Conservation (phyloP, 1,140 invertebrate genomes). For the Cephus cinctus region DNA sequence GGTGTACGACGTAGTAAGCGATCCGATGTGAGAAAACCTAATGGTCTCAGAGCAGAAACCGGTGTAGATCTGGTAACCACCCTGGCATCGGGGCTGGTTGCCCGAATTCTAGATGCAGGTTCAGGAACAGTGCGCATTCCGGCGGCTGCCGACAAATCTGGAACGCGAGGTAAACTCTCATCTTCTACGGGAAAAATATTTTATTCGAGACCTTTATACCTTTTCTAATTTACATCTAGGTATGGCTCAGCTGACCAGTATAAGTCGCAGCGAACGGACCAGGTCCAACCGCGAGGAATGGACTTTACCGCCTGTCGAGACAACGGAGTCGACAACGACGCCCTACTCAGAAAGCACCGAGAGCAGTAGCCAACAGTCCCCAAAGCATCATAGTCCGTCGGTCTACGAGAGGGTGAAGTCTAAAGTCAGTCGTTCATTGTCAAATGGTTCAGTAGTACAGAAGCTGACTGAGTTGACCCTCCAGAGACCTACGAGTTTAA, state of each 20-base stretch:
- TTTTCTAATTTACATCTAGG: constrained; percentile 19
- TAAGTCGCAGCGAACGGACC: constrained; percentile 38
- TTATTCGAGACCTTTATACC: too few species aligned
- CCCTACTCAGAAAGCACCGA: constrained; percentile 37
- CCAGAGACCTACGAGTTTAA: constrained; percentile 45
- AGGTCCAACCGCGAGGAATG: constrained; percentile 42
- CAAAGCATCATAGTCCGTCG: constrained; percentile 57
- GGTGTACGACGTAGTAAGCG: constrained; percentile 47
- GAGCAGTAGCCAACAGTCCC: constrained; percentile 50
- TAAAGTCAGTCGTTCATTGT: constrained; percentile 59
- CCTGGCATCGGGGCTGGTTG: constrained; percentile 35
- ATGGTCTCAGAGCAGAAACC: constrained; percentile 30
- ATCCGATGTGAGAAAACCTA: constrained; percentile 38
- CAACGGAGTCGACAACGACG: constrained; percentile 39
- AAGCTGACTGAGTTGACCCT: constrained; percentile 39
- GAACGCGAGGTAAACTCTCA: constrained; percentile 10
- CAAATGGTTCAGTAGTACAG: constrained; percentile 54
- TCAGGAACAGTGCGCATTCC: constrained; percentile 32
- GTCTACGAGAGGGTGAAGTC: constrained; percentile 63
- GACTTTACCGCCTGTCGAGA: constrained; percentile 43
- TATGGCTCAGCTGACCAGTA: constrained; percentile 51
- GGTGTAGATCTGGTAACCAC: constrained; percentile 34
- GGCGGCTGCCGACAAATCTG: constrained; percentile 25
- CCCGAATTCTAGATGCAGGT: constrained; percentile 34
- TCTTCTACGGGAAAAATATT: constrained; percentile 2